phyloP scores from a whole-genome alignment of 1,140 invertebrate species.

The Drosophila burlai region DNA sequence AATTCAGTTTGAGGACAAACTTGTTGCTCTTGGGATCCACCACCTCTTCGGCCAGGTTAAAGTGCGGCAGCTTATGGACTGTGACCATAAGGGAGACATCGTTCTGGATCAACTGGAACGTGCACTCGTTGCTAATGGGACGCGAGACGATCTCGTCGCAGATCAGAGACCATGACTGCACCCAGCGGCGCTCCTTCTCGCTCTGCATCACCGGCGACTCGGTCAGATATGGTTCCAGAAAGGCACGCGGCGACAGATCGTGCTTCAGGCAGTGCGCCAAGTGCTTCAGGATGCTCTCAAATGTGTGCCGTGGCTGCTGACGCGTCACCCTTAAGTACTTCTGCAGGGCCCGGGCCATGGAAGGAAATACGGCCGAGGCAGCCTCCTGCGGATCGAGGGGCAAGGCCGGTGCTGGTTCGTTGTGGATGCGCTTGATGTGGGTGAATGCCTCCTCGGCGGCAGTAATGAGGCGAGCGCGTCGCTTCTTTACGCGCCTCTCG shows the following conservation, averaged over 20 bases:
- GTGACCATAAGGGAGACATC: constrained; percentile 96
- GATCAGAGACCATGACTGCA: constrained; percentile 97
- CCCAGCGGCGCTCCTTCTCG: constrained; percentile 90
- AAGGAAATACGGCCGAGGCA: constrained; percentile 98
- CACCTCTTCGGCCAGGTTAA: constrained; percentile 97
- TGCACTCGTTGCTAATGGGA: constrained; percentile 91
- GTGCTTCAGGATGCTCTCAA: constrained; percentile 95
- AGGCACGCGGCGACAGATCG: constrained; percentile 96
- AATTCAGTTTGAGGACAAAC: constrained; percentile 97
- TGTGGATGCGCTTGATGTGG: constrained; percentile 94
- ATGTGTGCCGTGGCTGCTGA: constrained; percentile 97
- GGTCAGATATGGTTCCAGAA: constrained; percentile 95
- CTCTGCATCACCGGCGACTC: constrained; percentile 92
- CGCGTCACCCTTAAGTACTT: constrained; percentile 98
- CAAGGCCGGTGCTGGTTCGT: constrained; percentile 88
- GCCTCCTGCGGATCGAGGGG: constrained; percentile 97
- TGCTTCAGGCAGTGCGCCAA: constrained; percentile 95
- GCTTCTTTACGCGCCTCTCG: constrained; percentile 95
- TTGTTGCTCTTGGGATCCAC: constrained; percentile 97
- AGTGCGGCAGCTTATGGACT: constrained; percentile 94
- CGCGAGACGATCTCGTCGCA: constrained; percentile 95
- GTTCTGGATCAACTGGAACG: constrained; percentile 97
- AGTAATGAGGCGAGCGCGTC: constrained; percentile 94
- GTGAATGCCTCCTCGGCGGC: constrained; percentile 99
- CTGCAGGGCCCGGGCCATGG: constrained; percentile 96